Conservation (phyloP, 2,113 vertebrate species). For the Heloderma charlesbogerti region DNA sequence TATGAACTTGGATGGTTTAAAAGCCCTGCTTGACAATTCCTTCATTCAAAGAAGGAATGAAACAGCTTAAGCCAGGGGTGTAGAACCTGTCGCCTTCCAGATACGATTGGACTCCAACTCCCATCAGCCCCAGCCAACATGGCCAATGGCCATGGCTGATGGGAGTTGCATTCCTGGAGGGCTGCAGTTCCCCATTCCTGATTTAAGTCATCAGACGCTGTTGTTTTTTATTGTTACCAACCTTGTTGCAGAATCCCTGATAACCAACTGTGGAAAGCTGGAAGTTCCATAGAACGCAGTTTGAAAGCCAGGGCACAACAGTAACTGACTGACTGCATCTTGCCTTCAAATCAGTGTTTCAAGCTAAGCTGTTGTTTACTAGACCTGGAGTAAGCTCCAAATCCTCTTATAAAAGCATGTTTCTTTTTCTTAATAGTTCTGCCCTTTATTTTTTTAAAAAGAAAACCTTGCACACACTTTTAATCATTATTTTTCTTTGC, state of each 20-base stretch:
- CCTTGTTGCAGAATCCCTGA: background rate
- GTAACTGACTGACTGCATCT: background rate
- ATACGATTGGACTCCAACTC: too few relatives aligned
- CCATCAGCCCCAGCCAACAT: too few relatives aligned
- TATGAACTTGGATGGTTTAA: background rate
- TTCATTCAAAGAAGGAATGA: background rate
- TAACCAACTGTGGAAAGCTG: background rate
- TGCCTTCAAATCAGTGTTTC: background rate
- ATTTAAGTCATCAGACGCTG: background rate
- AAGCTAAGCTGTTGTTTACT: background rate
- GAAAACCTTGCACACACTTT: background rate
- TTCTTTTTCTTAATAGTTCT: background rate
- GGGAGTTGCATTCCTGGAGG: too few relatives aligned
- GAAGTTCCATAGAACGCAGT: background rate
- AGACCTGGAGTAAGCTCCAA: background rate
- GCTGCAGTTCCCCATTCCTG: background rate
- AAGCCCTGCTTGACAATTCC: background rate
- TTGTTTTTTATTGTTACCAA: background rate
- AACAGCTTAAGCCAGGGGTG: background rate
- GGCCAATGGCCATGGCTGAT: too few relatives aligned
- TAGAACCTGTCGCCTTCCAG: too few relatives aligned
- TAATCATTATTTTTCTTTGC: background rate
- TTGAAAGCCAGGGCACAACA: too few relatives aligned
- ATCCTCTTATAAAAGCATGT: background rate
- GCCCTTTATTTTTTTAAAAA: background rate